A percentile compares a stretch with the other conserved stretches of the same genome.
These are phyloP conservation scores for Rhagoletis pomonella DNA, from an alignment of 1,140 invertebrate genomes.

Conservation along the genomic window DNA sequence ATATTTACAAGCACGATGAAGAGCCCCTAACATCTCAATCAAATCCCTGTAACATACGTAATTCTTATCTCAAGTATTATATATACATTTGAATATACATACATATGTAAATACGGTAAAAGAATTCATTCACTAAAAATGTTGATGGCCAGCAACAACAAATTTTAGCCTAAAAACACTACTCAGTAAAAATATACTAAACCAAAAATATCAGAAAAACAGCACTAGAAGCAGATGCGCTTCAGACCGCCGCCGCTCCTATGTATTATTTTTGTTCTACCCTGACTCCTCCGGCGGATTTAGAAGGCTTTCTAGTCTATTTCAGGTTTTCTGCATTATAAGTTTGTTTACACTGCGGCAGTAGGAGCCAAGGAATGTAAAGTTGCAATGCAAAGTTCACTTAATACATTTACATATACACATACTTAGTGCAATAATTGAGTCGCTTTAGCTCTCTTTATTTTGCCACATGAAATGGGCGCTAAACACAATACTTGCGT, in stretches of 20 bases:
- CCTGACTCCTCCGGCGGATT: not conserved
- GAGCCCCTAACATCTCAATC: too few relatives aligned
- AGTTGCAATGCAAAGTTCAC: not conserved
- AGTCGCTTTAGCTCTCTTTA: slow-evolving; percentile 12
- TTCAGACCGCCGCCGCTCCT: not conserved
- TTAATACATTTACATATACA: not conserved
- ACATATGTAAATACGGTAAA: not conserved
- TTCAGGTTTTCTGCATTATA: not conserved
- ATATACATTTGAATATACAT: not conserved
- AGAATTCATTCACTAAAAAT: not conserved
- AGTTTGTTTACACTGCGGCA: slow-evolving; percentile 10
- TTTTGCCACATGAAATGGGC: not conserved
- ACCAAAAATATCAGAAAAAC: not conserved
- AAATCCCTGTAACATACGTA: too few relatives aligned
- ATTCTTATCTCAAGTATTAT: not conserved
- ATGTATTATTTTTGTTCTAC: not conserved
- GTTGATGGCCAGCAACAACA: not conserved
- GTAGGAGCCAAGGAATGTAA: not conserved
- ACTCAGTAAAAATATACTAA: not conserved
- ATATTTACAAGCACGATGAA: too few relatives aligned
- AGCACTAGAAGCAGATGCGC: not conserved
- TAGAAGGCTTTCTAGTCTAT: too few relatives aligned
- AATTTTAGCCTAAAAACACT: not conserved
- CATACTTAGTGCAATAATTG: slow-evolving; percentile 3
- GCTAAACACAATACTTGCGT: not conserved